Evolutionary conservation across 2,888 invertebrate genomes (phyloP), one percentile per base, ranked within the genome.

Genomic region (Dasypolia templi): DNA sequence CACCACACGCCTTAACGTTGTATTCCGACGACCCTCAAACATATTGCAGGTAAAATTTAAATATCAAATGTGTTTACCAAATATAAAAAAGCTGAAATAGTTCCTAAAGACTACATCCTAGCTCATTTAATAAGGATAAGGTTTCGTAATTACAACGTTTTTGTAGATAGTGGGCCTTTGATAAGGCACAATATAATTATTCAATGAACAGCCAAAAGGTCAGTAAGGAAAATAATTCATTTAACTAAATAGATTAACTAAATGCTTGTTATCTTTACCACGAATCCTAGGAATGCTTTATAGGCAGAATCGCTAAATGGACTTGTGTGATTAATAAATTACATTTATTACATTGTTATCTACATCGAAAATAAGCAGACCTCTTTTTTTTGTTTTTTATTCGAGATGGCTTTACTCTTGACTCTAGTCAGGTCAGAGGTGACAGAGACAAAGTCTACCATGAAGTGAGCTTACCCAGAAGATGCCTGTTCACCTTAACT

Each of bases 161-260:
- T n/a, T n/a, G n/a, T 4, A 42, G 5, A 5, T 14, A 7, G 29
- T 44, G 14, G 6, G 9, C 56, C 29, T 49, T 7, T 14, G 39
- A 12, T 35, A n/a, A 49, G n/a, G 14, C 72, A 22, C 42, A 65
- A 46, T 66, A 44, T 66, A 59, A 67, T 76, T 63, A 42, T 46
- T 63, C 49, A 55, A 29, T 76, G 63, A 63, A 17, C 39, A 49
- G 49, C 58, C 39, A 22, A 55, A 68, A 64, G 46, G 19, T 56
- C 19, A 3, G 22, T 44, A 26, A 49, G 22, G 14, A 22, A 68
- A 71, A 56, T 77, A 72, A 72, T 68, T 61, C 26, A 71, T 67
- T 67, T 58, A 22, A 55, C 39, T 64, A 46, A 71, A 56, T 55
- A 79, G 17, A 72, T 73, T 58, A 64, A 46, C 63, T 58, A 46